Evolutionary conservation across 2,113 vertebrate genomes (phyloP).

Genomic region (Mugil cephalus): DNA sequence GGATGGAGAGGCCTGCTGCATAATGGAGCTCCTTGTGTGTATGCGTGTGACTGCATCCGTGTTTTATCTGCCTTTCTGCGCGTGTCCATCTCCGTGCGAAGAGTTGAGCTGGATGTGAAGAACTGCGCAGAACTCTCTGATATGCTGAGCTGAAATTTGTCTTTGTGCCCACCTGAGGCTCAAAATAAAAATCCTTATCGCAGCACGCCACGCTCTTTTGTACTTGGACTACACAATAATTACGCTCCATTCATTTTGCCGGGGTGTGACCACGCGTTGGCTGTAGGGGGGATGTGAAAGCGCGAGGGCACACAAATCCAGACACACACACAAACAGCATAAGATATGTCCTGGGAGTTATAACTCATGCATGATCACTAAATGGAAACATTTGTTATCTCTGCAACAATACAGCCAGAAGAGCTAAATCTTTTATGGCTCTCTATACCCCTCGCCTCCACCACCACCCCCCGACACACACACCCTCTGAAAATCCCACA

Average conservation of each 20-base stretch:
- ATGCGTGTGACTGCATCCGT: constrained; percentile 1
- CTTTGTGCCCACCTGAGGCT: constrained; percentile 50
- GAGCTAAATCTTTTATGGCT: constrained; percentile 79
- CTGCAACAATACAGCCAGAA: constrained; percentile 72
- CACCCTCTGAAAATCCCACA: constrained; percentile 18
- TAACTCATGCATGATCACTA: constrained; percentile 82
- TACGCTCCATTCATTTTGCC: not conserved
- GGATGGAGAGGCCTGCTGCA: constrained; percentile 57
- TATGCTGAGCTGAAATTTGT: constrained; percentile 29
- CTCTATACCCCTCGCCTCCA: constrained; percentile 15
- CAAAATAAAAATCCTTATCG: constrained; percentile 30
- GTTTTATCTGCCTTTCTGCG: constrained; percentile 33
- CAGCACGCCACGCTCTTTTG: constrained; percentile 31
- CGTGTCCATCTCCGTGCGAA: constrained; percentile 42
- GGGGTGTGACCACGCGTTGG: constrained; percentile 34
- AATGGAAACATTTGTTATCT: constrained; percentile 81
- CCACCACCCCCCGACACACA: too few species aligned
- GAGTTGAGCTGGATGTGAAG: constrained; percentile 29
- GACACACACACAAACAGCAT: constrained; percentile 17
- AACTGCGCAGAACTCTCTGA: constrained; percentile 32
- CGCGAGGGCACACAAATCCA: constrained; percentile 39
- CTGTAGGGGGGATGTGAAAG: constrained; percentile 17
- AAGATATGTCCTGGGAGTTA: constrained; percentile 66
- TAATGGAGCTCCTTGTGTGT: constrained; percentile 44
- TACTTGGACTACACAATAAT: constrained; percentile 21